A percentile compares a stretch with the other conserved stretches of the same genome.
phyloP scores from a whole-genome alignment of 1,140 invertebrate species.

The Trinorchestia longiramus region DNA sequence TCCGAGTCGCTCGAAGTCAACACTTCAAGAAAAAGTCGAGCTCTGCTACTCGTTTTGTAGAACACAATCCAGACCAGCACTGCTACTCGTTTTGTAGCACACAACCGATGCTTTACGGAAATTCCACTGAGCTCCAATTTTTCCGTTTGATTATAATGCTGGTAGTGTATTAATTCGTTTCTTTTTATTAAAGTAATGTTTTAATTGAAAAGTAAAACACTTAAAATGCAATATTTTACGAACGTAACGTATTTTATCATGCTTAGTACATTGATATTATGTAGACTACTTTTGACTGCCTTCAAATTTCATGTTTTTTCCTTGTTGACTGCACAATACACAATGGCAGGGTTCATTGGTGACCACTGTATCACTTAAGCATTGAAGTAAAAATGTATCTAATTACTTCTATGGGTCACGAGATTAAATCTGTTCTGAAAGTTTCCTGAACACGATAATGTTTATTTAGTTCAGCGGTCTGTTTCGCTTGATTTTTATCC shows the following conservation, averaged over 20 bases:
- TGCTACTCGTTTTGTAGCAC: neutral
- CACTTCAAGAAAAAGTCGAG: too few relatives aligned
- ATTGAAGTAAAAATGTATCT: neutral
- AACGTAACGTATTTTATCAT: too few relatives aligned
- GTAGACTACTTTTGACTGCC: too few relatives aligned
- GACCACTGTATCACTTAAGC: neutral
- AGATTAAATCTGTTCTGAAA: neutral
- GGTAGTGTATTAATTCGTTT: neutral
- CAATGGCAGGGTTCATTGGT: too few relatives aligned
- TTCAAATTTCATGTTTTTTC: too few relatives aligned
- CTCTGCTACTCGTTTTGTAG: neutral
- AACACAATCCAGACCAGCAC: neutral
- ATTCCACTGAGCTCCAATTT: too few relatives aligned
- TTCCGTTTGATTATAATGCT: neutral
- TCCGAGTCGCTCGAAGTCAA: neutral
- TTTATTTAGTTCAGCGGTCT: neutral
- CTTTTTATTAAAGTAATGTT: neutral
- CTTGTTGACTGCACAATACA: too few relatives aligned
- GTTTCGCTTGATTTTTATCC: too few relatives aligned
- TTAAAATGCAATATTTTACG: neutral
- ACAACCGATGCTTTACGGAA: too few relatives aligned
- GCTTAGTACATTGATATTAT: too few relatives aligned
- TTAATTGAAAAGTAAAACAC: neutral
- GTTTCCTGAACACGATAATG: neutral
- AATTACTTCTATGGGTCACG: neutral